Conservation (phyloP, 1,140 invertebrate genomes). For the Trialeurodes vaporariorum region DNA sequence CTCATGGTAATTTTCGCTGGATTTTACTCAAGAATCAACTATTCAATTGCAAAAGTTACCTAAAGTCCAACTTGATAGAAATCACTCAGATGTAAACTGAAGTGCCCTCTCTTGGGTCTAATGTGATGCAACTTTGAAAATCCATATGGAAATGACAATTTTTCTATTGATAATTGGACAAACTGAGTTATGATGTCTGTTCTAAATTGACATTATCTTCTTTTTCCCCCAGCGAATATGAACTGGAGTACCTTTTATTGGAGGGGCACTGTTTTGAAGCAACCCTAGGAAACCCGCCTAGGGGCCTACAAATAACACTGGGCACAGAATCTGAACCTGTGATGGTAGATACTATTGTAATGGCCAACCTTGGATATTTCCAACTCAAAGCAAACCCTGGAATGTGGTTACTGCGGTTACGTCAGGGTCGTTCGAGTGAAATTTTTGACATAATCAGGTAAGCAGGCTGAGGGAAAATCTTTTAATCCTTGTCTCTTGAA, state of each 20-base stretch:
- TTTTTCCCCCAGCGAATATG: slow-evolving; percentile 62
- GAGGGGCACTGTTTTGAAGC: slow-evolving; percentile 97
- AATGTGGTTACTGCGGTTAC: slow-evolving; percentile 73
- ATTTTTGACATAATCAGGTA: slow-evolving; percentile 78
- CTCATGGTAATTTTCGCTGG: no score
- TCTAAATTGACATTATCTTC: slow-evolving; percentile 6
- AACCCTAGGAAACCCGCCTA: slow-evolving; percentile 77
- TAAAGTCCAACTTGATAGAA: no score
- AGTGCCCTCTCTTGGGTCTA: no score
- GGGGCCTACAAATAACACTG: slow-evolving; percentile 92
- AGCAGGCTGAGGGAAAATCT: no score
- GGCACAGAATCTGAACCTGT: slow-evolving; percentile 66
- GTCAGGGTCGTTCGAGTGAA: slow-evolving; percentile 86
- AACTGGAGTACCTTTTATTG: slow-evolving; percentile 79
- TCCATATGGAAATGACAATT: not conserved
- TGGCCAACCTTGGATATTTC: slow-evolving; percentile 98
- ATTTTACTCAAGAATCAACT: no score
- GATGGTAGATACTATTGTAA: slow-evolving; percentile 94
- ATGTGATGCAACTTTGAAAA: no score
- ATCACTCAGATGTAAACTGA: no score
- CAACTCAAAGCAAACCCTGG: slow-evolving; percentile 97
- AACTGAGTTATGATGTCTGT: not conserved
- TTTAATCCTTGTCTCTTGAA: no score
- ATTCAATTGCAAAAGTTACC: no score
- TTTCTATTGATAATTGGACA: not conserved